Evolutionary conservation across 2,888 invertebrate species (phyloP), one percentile per base, ranked within the genome.

Genomic region (Prosopocoilus inquinatus): DNA sequence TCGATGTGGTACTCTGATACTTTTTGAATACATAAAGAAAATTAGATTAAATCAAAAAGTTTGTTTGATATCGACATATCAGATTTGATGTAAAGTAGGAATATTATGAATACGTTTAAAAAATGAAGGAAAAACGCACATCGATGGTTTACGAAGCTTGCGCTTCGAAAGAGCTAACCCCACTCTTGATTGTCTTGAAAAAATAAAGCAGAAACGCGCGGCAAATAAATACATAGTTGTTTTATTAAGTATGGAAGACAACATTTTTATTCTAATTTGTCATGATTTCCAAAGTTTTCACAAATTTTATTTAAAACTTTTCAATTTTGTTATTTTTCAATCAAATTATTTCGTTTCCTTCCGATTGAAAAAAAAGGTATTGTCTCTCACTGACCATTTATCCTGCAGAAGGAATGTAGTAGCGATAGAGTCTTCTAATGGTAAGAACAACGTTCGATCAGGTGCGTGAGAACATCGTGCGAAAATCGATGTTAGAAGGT

Each of bases 381-480:
- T 41, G 13, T 41, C 12, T 41, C 41, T 41, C 41, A 16, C 41
- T 12, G n/a, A 20, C 20, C 4, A 20, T 28, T 5, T 28, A 28
- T 28, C 20, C 20, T 28, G 20, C 2, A n/a, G n/a, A 41, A n/a
- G 46, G 47, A 53, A 53, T 53, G 53, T 47, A 53, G 53, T 34
- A 52, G 62, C 58, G 58, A 59, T 58, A 50, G 49, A 58, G 53
- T 57, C 58, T 60, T 60, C 55, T 49, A 57, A 47, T 47, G 50
- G 53, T 53, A 58, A 57, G 58, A 57, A 61, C 61, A 61, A 63
- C 59, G 60, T 55, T 60, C 60, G 58, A 57, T 59, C 59, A 60
- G 59, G 59, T 60, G 62, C 64, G 64, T 64, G 64, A 64, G 64
- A 64, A 64, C 59, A 62, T 58, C 51, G 58, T 54, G 58, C 57